Conservation (phyloP, 1,140 invertebrate genomes). For the Holotrichia oblita region DNA sequence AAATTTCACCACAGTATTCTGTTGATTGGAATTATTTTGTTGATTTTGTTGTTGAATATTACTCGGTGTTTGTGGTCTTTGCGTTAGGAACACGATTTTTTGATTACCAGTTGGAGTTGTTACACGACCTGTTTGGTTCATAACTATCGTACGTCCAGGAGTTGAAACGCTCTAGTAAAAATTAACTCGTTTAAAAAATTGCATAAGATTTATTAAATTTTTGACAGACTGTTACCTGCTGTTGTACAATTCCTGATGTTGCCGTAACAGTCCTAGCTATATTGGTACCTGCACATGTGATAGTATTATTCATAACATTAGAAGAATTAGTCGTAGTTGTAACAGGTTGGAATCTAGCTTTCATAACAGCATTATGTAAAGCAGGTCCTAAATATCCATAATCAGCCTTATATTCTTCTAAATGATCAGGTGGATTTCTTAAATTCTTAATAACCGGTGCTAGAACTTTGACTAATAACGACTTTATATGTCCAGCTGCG, state of each 20-base stretch:
- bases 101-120: constrained; percentile 56
- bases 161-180: constrained; percentile 53
- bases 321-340: constrained; percentile 61
- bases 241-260: constrained; percentile 63
- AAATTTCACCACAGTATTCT: constrained; percentile 64
- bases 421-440: constrained; percentile 77
- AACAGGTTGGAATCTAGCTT: constrained; percentile 72
- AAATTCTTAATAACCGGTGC: constrained; percentile 86
- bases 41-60: constrained; percentile 51
- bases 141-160: constrained; percentile 57
- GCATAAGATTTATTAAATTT: neutral
- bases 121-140: constrained; percentile 56
- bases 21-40: constrained; percentile 47
- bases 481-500: constrained; percentile 93
- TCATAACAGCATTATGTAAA: constrained; percentile 83
- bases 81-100: constrained; percentile 57
- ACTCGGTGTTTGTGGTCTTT: constrained; percentile 53
- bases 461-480: constrained; percentile 86
- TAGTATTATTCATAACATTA: constrained; percentile 59
- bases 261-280: constrained; percentile 64
- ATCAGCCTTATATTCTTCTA: constrained; percentile 84
- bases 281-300: constrained; percentile 58
- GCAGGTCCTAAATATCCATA: constrained; percentile 71
- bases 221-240: constrained; percentile 52
- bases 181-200: constrained; percentile 46